phyloP scores from a whole-genome alignment of 2,888 invertebrate genomes.

The Torymus auratus region DNA sequence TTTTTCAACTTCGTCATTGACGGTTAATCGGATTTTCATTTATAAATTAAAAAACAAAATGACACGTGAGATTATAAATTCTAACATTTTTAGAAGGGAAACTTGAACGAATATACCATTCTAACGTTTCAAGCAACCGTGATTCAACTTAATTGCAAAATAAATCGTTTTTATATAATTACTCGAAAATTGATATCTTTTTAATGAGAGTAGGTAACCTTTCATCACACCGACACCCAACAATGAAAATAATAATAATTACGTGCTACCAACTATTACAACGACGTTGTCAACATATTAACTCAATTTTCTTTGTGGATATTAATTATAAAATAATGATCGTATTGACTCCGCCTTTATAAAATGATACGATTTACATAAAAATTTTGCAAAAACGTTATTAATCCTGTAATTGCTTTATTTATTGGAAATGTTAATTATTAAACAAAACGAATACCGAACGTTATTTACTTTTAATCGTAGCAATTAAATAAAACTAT shows the following conservation, averaged over 20 bases:
- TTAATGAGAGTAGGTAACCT: slow-evolving; percentile 28
- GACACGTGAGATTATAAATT: not conserved
- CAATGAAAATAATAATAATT: slow-evolving; percentile 33
- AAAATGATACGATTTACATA: too few species aligned
- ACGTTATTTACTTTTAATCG: too few species aligned
- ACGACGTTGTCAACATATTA: slow-evolving; percentile 31
- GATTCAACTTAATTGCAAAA: slow-evolving; percentile 8
- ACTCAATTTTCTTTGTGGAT: not conserved
- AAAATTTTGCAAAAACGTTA: too few species aligned
- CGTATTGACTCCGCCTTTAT: too few species aligned
- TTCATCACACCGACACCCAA: slow-evolving; percentile 2
- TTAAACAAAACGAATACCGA: too few species aligned
- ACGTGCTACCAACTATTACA: slow-evolving; percentile 12
- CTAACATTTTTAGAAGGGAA: not conserved
- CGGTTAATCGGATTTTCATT: not conserved
- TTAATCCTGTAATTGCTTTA: too few species aligned
- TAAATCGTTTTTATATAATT: slow-evolving; percentile 23
- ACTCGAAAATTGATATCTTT: slow-evolving; percentile 32
- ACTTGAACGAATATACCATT: not conserved
- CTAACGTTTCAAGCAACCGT: not conserved
- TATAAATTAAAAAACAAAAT: slow-evolving; percentile 3
- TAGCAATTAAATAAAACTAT: too few species aligned
- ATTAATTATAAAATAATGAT: not conserved
- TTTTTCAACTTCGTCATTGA: not conserved
- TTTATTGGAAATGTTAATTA: too few species aligned